Base-by-base conservation (phyloP, 2,888 invertebrate species). In the Papilio gigon region DNA sequence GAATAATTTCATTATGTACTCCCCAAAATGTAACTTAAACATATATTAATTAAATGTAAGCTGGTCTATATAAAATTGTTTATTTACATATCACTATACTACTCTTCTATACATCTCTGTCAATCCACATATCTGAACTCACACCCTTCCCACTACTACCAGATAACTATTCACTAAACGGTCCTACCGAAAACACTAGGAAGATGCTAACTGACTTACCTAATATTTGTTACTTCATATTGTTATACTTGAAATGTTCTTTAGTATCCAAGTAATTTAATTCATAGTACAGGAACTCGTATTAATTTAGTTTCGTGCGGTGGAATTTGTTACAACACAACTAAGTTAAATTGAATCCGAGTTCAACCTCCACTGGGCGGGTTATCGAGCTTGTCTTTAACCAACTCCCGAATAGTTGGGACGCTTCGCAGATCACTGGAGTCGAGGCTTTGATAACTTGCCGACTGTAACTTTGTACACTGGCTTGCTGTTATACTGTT, bases 311-410 rank as follows among this genome's bases (percentile, higher is more conserved):
- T 56, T 56, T 27, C 40, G 3, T n/a, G 27, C 20, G 9, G 33
- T 30, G 63, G 63, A 22, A 63, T 63, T 63, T 35, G 14, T 30
- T 63, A 50, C 20, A 63, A 61, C 66, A 25, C 33, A n/a, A 35
- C 67, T 71, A 72, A 76, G 72, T 78, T 78, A 75, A 78, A 77
- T 77, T 75, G 75, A 76, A 75, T 76, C 74, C 71, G n/a, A 71
- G 75, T 74, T 71, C 56, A 71, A 73, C 72, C 68, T 66, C 67
- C 66, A 71, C 68, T 67, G 61, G 30, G 22, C 30, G 56, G 40
- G 56, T 58, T 59, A 65, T 64, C 53, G 20, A 27, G 63, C 68
- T 50, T 68, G 37, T 56, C 70, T 63, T 73, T 65, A 71, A 74
- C 72, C 72, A 71, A 65, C 47, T 70, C 70, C 68, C 68, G 70